These are phyloP conservation scores for Scaptomyza graminum DNA, from an alignment of 1,140 invertebrate genomes.

Conservation along the genomic window DNA sequence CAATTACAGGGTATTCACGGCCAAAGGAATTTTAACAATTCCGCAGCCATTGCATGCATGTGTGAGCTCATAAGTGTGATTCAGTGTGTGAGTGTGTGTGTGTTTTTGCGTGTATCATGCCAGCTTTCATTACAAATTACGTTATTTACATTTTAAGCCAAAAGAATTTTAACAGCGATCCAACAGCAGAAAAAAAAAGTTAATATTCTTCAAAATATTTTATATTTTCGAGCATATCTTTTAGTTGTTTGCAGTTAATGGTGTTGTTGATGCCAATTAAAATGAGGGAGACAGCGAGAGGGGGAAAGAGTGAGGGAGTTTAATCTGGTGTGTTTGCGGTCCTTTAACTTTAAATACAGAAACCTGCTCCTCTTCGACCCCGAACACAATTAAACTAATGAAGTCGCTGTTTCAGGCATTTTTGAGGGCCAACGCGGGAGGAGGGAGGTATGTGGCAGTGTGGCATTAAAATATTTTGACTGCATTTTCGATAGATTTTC, in stretches of 20 bases:
- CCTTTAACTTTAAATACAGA: neutral
- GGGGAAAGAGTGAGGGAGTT: neutral
- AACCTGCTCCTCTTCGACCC: neutral
- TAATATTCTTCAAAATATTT: conserved; percentile 41
- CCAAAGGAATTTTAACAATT: conserved; percentile 54
- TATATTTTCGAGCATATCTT: conserved; percentile 18
- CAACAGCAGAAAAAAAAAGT: conserved; percentile 4
- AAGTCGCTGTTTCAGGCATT: conserved; percentile 32
- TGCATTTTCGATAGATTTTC: conserved; percentile 28
- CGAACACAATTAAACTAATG: conserved; percentile 56
- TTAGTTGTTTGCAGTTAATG: conserved; percentile 12
- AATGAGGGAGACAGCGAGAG: no score
- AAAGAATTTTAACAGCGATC: conserved; percentile 26
- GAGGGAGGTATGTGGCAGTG: neutral
- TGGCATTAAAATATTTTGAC: conserved; percentile 52
- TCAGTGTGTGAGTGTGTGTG: conserved; percentile 18
- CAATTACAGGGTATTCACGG: conserved; percentile 9
- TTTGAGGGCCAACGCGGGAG: neutral
- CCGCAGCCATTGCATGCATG: conserved; percentile 44
- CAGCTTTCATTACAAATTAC: conserved; percentile 76
- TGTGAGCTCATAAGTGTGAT: conserved; percentile 19
- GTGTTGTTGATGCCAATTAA: conserved; percentile 24
- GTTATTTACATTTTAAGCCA: conserved; percentile 69
- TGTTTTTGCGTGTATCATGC: conserved; percentile 28
- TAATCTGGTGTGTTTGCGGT: conserved; percentile 37